Evolutionary conservation across 2,888 invertebrate species (phyloP).

Genomic region (Dicyrtoma fusca): DNA sequence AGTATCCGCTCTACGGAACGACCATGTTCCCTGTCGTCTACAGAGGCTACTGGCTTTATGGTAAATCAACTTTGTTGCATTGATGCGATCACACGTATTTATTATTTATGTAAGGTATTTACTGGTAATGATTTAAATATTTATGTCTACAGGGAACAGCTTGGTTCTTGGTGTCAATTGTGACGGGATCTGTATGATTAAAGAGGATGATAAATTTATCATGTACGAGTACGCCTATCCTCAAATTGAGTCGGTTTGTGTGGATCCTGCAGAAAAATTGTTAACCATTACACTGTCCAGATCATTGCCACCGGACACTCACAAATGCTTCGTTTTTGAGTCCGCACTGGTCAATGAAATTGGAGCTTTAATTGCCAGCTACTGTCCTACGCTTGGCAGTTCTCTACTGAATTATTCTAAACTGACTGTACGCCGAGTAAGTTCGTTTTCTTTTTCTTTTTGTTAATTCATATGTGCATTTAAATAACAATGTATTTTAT

Average conservation of each 20-base stretch:
- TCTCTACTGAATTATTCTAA: conserved; percentile 53
- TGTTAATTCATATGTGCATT: neutral
- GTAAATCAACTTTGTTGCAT: too few species aligned
- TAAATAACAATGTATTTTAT: neutral
- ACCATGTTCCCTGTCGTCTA: conserved; percentile 87
- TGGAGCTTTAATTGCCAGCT: conserved; percentile 87
- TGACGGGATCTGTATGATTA: conserved; percentile 87
- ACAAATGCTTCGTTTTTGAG: conserved; percentile 91
- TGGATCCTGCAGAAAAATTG: conserved; percentile 90
- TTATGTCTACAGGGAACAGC: conserved; percentile 60
- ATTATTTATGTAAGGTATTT: too few species aligned
- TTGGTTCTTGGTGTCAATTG: conserved; percentile 82
- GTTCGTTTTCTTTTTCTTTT: neutral
- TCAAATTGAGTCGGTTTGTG: conserved; percentile 86
- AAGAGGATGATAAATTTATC: conserved; percentile 88
- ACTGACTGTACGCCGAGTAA: conserved; percentile 37
- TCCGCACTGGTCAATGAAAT: conserved; percentile 88
- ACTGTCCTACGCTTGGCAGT: conserved; percentile 75
- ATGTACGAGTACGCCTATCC: conserved; percentile 87
- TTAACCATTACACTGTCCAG: conserved; percentile 85
- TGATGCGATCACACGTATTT: too few species aligned
- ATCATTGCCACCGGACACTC: conserved; percentile 65
- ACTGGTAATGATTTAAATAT: neutral
- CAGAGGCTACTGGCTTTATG: conserved; percentile 92
- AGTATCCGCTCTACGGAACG: conserved; percentile 89